Conservation (phyloP, 2,113 vertebrate genomes). For the Fulica atra region DNA sequence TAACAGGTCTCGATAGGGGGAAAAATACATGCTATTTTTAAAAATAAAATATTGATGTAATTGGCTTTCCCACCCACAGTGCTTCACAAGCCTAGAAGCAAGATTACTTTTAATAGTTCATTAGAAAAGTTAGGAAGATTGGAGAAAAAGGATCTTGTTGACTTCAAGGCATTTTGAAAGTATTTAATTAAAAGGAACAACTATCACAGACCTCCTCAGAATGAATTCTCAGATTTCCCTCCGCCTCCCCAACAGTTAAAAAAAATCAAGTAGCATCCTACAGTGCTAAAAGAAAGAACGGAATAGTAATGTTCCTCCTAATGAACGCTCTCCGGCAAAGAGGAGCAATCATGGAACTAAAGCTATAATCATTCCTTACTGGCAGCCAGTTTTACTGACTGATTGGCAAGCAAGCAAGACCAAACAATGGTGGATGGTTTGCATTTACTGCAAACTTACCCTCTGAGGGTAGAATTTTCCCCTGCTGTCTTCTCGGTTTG, state of each 20-base stretch:
- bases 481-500: not conserved
- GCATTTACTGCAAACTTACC: slow-evolving; percentile 18
- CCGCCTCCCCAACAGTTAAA: not conserved
- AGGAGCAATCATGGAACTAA: slow-evolving; percentile 45
- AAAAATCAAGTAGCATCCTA: slow-evolving; percentile 15
- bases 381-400: slow-evolving; percentile 26
- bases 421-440: slow-evolving; percentile 45
- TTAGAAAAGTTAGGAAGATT: slow-evolving; percentile 58
- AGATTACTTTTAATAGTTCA: slow-evolving; percentile 67
- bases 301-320: slow-evolving; percentile 54
- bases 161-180: slow-evolving; percentile 54
- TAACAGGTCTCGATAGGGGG: slow-evolving; percentile 64
- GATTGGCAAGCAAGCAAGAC: slow-evolving; percentile 35
- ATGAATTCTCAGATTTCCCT: slow-evolving; percentile 9
- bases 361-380: slow-evolving; percentile 68
- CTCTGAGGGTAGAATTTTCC: slow-evolving; percentile 24
- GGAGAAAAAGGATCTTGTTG: slow-evolving; percentile 48
- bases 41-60: slow-evolving; percentile 79
- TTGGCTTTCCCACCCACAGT: slow-evolving; percentile 73
- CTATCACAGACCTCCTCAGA: slow-evolving; percentile 18
- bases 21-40: slow-evolving; percentile 65
- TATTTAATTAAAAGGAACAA: slow-evolving; percentile 62
- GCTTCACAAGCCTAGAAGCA: slow-evolving; percentile 65
- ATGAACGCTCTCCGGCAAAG: slow-evolving; percentile 39
- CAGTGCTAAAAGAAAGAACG: slow-evolving; percentile 39